phyloP scores from a whole-genome alignment of 2,888 invertebrate genomes.

The Meta bourneti region DNA sequence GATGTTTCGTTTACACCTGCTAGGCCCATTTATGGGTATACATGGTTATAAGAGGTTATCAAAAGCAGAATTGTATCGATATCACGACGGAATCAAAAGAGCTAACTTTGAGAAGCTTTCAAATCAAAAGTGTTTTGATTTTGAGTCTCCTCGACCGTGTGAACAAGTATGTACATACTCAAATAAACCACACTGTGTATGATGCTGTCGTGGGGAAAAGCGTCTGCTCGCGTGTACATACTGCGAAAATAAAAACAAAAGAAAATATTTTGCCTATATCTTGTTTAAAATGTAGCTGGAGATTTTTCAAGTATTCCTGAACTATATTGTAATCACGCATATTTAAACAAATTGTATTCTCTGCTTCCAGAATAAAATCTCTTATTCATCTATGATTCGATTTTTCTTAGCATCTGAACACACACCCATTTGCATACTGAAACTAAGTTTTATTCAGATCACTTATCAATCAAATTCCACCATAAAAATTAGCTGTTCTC shows the following conservation, averaged over 20 bases:
- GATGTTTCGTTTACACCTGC: background rate
- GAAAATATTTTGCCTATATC: slow-evolving; percentile 71
- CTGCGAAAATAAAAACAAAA: slow-evolving; percentile 35
- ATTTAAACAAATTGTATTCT: slow-evolving; percentile 55
- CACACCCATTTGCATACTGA: no score
- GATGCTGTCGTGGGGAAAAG: slow-evolving; percentile 18
- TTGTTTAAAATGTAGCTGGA: slow-evolving; percentile 48
- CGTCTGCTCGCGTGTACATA: slow-evolving; percentile 29
- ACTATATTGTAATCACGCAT: slow-evolving; percentile 66
- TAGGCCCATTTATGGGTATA: background rate
- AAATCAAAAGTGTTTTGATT: background rate
- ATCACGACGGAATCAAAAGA: background rate
- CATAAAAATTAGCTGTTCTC: no score
- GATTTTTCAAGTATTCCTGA: slow-evolving; percentile 62
- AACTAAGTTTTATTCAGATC: no score
- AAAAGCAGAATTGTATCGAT: background rate
- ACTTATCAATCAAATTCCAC: no score
- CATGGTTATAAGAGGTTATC: background rate
- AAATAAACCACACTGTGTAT: slow-evolving; percentile 34
- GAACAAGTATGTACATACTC: slow-evolving; percentile 24
- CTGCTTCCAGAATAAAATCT: slow-evolving; percentile 70
- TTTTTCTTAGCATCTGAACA: background rate
- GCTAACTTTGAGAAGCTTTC: background rate
- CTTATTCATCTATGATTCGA: slow-evolving; percentile 65
- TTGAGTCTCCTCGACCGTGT: background rate